Percentiles rank a stretch among this genome's conserved stretches.
These are phyloP conservation scores for Holacanthella duospinosa DNA, from an alignment of 2,888 invertebrate genomes.

Conservation along the genomic window DNA sequence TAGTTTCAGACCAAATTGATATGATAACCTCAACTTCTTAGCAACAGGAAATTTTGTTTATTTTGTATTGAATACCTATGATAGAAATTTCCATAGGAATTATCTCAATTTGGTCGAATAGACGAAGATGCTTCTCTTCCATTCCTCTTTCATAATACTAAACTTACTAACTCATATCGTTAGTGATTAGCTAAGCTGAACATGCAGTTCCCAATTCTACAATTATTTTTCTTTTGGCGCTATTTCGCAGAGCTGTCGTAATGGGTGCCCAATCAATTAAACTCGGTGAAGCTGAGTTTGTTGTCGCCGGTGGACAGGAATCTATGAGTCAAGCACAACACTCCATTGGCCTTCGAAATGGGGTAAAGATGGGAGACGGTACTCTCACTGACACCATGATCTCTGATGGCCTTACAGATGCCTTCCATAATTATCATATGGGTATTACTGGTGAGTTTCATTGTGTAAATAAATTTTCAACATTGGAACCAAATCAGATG, in stretches of 20 bases:
- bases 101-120: no score
- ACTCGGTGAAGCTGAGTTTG: constrained; percentile 54
- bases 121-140: no score
- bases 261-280: constrained; percentile 59
- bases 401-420: constrained; percentile 62
- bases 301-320: constrained; percentile 73
- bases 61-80: no score
- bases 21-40: no score
- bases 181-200: no score
- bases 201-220: no score
- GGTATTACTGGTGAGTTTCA: constrained; percentile 51
- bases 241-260: constrained; percentile 52
- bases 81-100: no score
- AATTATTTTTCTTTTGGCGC: no score
- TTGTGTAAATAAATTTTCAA: constrained; percentile 1
- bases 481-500: not conserved
- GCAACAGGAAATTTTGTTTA: no score
- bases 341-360: constrained; percentile 51
- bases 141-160: no score
- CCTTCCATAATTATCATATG: constrained; percentile 63
- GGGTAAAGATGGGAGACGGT: constrained; percentile 56
- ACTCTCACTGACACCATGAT: constrained; percentile 56
- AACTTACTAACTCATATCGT: no score
- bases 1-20: no score
- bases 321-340: constrained; percentile 69